These are phyloP conservation scores for Ormyrus rosae DNA, from an alignment of 2,888 invertebrate genomes.

Conservation along the genomic window DNA sequence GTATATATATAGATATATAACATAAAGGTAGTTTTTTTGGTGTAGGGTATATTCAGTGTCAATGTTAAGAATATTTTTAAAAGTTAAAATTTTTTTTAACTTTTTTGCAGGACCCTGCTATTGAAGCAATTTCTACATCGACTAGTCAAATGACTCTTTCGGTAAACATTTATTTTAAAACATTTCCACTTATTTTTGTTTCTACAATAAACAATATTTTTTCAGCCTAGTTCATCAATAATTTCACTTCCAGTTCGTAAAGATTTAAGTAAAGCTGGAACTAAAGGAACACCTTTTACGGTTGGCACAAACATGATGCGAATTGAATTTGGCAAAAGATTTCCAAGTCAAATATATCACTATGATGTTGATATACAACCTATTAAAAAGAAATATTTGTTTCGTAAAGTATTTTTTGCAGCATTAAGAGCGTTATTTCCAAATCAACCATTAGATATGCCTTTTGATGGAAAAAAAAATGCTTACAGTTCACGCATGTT, in stretches of 20 bases:
- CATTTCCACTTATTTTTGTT: background rate
- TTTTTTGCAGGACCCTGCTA: background rate
- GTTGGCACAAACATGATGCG: conserved; percentile 83
- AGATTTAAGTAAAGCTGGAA: conserved; percentile 67
- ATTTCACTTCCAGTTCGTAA: conserved; percentile 52
- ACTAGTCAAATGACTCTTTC: background rate
- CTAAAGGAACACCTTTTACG: conserved; percentile 73
- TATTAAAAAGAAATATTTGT: conserved; percentile 82
- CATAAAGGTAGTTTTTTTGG: no score
- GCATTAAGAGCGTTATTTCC: conserved; percentile 73
- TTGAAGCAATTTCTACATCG: background rate
- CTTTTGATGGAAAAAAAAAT: conserved; percentile 86
- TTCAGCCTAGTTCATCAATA: background rate
- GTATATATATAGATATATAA: no score
- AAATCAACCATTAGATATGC: conserved; percentile 71
- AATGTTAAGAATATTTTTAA: no score
- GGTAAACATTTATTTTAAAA: background rate
- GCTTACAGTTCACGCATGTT: conserved; percentile 78
- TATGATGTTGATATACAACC: conserved; percentile 89
- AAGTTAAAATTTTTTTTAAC: no score
- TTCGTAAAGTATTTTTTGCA: conserved; percentile 77
- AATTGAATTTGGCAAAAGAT: conserved; percentile 76
- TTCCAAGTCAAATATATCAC: conserved; percentile 79
- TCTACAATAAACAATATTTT: background rate
- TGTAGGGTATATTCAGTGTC: no score